Evolutionary conservation across 2,113 vertebrate species (phyloP), one percentile per base, ranked within the genome.

Genomic region (Daphoenositta chrysoptera): DNA sequence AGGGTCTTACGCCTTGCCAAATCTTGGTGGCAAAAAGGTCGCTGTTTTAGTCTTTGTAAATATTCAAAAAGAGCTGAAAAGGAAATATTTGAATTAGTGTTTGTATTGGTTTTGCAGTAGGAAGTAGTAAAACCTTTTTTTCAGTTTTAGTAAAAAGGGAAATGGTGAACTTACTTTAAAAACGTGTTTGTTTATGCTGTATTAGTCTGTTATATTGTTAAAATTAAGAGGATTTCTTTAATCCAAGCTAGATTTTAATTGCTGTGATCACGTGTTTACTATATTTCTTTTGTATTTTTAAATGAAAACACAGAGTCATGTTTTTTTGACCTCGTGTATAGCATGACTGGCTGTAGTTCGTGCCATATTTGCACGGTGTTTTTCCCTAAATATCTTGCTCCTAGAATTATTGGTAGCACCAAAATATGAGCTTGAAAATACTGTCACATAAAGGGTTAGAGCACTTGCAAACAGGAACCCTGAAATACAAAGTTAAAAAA

Each of bases 191-290:
- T 68, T 91, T n/a, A 33, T 56, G 22, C 47, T 77, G 7, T 78
- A 11, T 48, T 78, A 78, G n/a, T 47, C 63, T 90, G 10, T 40
- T 88, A 37, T 1, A 18, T 50, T 30, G 71, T 90, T 90, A 87
- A 89, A 95, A 90, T 78, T 57, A 88, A 96, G 80, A 93, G 64
- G 44, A 71, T 66, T 51, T 78, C 21, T 77, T 66, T 87, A 96
- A 88, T 78, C 39, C n/a, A 40, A 31, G 33, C 15, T 75, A 31
- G 23, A 12, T 50, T 60, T 72, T 22, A 50, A 9, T 78, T 70
- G 48, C 45, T 83, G 27, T 75, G 21, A 19, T 79, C 33, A 15
- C 0, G 0, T 61, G 30, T 80, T 91, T 90, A 50, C 23, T 89
- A 2, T 33, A 44, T 84, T 64, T 63, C 19, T 81, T 37, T 42